Percentiles rank a stretch among this genome's conserved stretches.
Conservation (phyloP, 2,797 vertebrate species). For the Cynopterus sphinx region DNA sequence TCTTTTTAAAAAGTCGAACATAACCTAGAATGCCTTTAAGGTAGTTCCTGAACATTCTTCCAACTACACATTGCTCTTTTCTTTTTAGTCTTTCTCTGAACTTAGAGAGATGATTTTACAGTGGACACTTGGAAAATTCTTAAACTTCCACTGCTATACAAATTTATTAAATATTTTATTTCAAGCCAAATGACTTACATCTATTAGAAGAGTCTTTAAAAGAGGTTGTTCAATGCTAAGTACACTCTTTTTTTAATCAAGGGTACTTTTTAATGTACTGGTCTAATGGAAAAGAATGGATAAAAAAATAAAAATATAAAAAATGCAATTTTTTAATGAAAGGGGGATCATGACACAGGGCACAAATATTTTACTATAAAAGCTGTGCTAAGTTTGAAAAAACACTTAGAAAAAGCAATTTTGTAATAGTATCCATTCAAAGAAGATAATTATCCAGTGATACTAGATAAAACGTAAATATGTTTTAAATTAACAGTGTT, state of each 20-base stretch:
- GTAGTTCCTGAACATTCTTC: not conserved
- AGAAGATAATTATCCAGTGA: not conserved
- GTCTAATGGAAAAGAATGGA: not conserved
- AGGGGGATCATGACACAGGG: not conserved
- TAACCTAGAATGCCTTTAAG: not conserved
- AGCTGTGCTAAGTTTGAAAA: not conserved
- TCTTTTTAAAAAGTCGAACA: not conserved
- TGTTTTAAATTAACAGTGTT: not conserved
- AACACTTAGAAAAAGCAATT: not conserved
- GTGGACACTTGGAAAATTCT: not conserved
- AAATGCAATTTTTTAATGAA: not conserved
- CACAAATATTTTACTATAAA: not conserved
- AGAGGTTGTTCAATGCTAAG: not conserved
- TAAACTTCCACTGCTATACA: not conserved
- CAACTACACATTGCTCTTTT: not conserved
- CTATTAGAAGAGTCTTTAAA: slow-evolving; percentile 35
- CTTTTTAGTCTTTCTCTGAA: not conserved
- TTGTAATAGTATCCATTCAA: not conserved
- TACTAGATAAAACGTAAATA: not conserved
- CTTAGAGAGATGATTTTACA: not conserved
- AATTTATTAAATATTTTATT: slow-evolving; percentile 10
- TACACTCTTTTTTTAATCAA: not conserved
- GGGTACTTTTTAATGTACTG: not conserved
- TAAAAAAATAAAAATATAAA: not conserved
- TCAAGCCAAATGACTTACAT: not conserved